Conservation (phyloP, 2,888 invertebrate species). For the Ernsta delagoae region DNA sequence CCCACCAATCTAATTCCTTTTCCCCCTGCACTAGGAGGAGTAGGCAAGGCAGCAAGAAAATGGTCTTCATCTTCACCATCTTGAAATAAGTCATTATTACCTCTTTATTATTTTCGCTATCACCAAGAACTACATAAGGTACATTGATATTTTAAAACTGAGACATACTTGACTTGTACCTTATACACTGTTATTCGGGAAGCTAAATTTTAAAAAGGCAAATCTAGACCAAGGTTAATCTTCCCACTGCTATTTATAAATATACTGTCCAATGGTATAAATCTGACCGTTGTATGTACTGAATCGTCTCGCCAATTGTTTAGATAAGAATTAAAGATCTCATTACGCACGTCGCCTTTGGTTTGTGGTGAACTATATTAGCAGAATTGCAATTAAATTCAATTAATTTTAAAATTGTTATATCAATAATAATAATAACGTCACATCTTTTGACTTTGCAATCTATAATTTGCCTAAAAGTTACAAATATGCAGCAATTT, state of each 20-base stretch:
- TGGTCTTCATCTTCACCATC: conserved; percentile 36
- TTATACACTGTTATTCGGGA: neutral
- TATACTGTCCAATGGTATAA: neutral
- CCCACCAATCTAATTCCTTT: conserved; percentile 88
- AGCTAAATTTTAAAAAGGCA: neutral
- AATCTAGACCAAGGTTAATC: neutral
- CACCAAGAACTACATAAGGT: neutral
- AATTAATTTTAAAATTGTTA: too few relatives aligned
- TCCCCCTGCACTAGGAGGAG: conserved; percentile 50
- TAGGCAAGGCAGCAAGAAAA: conserved; percentile 54
- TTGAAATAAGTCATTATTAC: neutral
- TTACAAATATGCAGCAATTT: too few relatives aligned
- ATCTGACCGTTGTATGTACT: neutral
- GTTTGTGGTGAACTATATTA: too few relatives aligned
- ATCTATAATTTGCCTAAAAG: too few relatives aligned
- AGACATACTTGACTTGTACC: neutral
- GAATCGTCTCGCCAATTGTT: neutral
- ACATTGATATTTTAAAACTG: neutral
- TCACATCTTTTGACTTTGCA: too few relatives aligned
- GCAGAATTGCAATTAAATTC: too few relatives aligned
- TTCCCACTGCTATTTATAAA: neutral
- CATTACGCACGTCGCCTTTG: too few relatives aligned
- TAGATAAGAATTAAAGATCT: too few relatives aligned
- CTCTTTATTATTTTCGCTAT: neutral
- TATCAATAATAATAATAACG: too few relatives aligned